Conservation (phyloP, 1,140 invertebrate genomes). For the Gerris buenoi region DNA sequence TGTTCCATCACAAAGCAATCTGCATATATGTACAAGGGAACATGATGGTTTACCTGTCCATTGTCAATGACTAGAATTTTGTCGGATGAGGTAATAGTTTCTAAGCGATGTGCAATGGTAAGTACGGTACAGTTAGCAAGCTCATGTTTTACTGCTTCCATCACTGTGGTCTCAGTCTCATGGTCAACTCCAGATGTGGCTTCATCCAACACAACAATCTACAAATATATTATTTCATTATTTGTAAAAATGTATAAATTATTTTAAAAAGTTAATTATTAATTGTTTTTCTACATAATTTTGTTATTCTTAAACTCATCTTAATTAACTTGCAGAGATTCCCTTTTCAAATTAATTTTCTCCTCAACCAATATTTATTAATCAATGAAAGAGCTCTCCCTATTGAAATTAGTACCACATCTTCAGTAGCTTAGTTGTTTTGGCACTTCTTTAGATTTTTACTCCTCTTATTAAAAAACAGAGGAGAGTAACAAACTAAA, state of each 20-base stretch:
- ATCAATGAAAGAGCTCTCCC: too few relatives aligned
- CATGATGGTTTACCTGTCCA: constrained; percentile 23
- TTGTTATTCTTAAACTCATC: constrained; percentile 5
- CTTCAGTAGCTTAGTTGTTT: too few relatives aligned
- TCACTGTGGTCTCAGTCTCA: constrained; percentile 31
- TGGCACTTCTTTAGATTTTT: too few relatives aligned
- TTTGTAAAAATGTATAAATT: not conserved
- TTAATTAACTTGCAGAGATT: too few relatives aligned
- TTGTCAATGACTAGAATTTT: constrained; percentile 44
- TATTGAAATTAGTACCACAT: too few relatives aligned
- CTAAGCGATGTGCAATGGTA: constrained; percentile 43
- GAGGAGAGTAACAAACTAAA: too few relatives aligned
- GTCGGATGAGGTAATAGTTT: constrained; percentile 40
- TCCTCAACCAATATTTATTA: too few relatives aligned
- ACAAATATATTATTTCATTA: not conserved
- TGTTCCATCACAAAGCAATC: constrained; percentile 3
- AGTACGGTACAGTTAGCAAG: constrained; percentile 39
- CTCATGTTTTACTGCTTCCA: constrained; percentile 31
- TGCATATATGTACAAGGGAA: not conserved
- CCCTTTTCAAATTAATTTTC: too few relatives aligned
- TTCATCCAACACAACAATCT: constrained; percentile 50
- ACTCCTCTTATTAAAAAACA: too few relatives aligned
- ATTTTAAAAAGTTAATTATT: not conserved
- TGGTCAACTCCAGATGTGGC: constrained; percentile 47
- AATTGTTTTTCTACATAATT: not conserved